Evolutionary conservation across 2,113 vertebrate species (phyloP).

Genomic region (Lasiurus cinereus): DNA sequence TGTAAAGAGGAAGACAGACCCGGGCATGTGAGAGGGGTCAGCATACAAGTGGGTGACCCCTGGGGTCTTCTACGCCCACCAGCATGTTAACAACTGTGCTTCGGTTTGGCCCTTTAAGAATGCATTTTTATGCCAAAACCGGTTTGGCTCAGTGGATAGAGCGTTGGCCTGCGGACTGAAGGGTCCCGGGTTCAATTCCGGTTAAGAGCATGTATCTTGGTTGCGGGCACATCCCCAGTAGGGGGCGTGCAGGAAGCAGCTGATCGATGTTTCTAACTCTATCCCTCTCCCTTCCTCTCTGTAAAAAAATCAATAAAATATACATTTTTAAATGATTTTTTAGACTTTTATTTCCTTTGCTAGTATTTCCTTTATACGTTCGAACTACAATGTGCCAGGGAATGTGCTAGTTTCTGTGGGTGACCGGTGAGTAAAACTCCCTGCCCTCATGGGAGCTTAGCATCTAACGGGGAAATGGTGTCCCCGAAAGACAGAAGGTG

Average conservation of each 20-base stretch:
- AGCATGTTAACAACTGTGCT: neutral
- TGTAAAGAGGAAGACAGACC: neutral
- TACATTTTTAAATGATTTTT: neutral
- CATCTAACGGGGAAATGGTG: neutral
- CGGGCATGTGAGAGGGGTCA: neutral
- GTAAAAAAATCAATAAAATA: too few species aligned
- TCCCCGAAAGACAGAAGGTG: neutral
- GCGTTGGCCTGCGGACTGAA: too few species aligned
- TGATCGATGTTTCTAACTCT: too few species aligned
- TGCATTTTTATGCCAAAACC: neutral
- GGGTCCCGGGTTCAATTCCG: too few species aligned
- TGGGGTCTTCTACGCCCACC: neutral
- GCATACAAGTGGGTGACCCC: neutral
- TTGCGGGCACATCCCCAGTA: too few species aligned
- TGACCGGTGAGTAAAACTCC: neutral
- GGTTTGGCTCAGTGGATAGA: too few species aligned
- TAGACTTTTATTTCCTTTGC: conserved; percentile 7
- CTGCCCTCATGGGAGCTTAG: neutral
- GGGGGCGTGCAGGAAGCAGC: too few species aligned
- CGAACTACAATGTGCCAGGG: neutral
- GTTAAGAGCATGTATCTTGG: too few species aligned
- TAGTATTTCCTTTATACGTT: neutral
- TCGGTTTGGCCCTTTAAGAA: neutral
- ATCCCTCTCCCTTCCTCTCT: too few species aligned
- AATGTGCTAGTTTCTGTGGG: neutral